These are phyloP conservation scores for Drosophila robusta DNA, from an alignment of 2,888 invertebrate species.

Conservation along the genomic window DNA sequence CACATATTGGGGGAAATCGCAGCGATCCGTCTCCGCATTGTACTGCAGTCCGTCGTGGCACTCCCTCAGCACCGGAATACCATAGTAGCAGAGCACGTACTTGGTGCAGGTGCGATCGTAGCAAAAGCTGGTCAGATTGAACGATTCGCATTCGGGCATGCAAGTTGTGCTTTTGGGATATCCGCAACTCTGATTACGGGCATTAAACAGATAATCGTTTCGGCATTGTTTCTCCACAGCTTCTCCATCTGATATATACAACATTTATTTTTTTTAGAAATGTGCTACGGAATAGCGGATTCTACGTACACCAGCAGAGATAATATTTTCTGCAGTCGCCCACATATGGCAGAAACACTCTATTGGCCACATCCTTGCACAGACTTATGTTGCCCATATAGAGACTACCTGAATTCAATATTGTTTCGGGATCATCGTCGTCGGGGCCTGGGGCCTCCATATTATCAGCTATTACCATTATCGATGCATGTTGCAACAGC, in stretches of 20 bases:
- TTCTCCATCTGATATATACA: conserved; percentile 41
- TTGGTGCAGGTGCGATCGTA: conserved; percentile 82
- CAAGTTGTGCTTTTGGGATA: conserved; percentile 24
- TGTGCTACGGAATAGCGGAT: not conserved
- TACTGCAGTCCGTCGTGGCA: conserved; percentile 81
- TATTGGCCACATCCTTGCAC: conserved; percentile 62
- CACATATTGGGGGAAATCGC: conserved; percentile 80
- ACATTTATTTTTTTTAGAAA: not conserved
- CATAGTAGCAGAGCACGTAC: conserved; percentile 79
- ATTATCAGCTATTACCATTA: not conserved
- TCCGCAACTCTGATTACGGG: conserved; percentile 59
- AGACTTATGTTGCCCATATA: conserved; percentile 52
- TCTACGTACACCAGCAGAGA: conserved; percentile 64
- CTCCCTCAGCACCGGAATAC: conserved; percentile 68
- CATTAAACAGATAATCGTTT: conserved; percentile 57
- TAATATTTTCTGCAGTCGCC: conserved; percentile 70
- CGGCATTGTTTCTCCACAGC: conserved; percentile 57
- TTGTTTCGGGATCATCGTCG: not conserved
- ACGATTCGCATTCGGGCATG: conserved; percentile 44
- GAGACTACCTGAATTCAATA: not conserved
- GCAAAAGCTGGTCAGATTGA: conserved; percentile 60
- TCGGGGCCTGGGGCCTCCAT: conserved; percentile 10
- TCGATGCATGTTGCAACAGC: conserved; percentile 6
- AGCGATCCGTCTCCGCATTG: conserved; percentile 80
- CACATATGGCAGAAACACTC: conserved; percentile 69